Percentiles rank a stretch among this genome's conserved stretches.
Conservation (phyloP, 2,888 invertebrate genomes). For the Heliconius ethilla region DNA sequence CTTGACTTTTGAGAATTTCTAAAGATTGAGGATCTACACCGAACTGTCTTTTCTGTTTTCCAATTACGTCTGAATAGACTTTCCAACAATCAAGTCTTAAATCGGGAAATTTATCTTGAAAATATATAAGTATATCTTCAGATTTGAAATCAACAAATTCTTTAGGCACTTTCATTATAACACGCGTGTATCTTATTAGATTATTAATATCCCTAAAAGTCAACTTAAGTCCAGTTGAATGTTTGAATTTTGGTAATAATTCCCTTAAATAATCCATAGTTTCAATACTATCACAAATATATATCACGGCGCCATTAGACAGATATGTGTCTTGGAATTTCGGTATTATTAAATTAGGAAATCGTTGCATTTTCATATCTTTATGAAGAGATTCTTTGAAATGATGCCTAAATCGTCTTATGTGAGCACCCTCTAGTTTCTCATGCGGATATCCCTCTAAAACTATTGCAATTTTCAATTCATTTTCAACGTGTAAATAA, state of each 20-base stretch:
- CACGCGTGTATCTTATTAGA: conserved; percentile 69
- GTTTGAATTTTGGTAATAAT: conserved; percentile 67
- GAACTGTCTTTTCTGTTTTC: conserved; percentile 74
- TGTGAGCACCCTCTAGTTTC: conserved; percentile 72
- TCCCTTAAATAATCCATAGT: conserved; percentile 72
- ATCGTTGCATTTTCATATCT: conserved; percentile 69
- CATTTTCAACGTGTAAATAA: conserved; percentile 70
- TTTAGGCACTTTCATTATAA: conserved; percentile 68
- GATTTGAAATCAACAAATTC: conserved; percentile 68
- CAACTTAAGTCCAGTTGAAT: conserved; percentile 68
- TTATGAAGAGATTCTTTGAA: conserved; percentile 73
- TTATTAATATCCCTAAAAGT: conserved; percentile 65
- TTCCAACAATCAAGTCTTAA: conserved; percentile 75
- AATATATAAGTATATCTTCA: conserved; percentile 59
- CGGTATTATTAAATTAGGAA: conserved; percentile 68
- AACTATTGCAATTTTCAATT: conserved; percentile 71
- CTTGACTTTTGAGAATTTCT: conserved; percentile 64
- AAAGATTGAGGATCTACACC: conserved; percentile 73
- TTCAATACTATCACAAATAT: conserved; percentile 74
- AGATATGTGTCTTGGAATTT: conserved; percentile 74
- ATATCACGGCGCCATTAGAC: conserved; percentile 74
- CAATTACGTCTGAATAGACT: conserved; percentile 72
- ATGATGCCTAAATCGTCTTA: conserved; percentile 67
- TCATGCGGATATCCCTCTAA: conserved; percentile 72
- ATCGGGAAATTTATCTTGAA: conserved; percentile 61